Conservation (phyloP, 1,140 invertebrate species). For the Nephila pilipes region DNA sequence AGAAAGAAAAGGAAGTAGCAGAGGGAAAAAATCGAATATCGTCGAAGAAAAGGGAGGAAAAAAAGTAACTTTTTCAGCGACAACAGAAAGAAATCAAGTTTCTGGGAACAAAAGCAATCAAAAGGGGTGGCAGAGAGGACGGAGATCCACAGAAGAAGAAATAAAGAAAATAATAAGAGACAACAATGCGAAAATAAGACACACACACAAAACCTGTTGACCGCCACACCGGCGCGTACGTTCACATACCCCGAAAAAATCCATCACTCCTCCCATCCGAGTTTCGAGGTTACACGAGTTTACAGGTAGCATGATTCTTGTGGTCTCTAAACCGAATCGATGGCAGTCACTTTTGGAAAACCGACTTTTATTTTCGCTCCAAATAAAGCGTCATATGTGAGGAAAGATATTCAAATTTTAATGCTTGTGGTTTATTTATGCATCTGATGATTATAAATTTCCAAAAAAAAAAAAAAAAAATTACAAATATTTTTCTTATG, state of each 20-base stretch:
- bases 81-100: constrained; percentile 43
- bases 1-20: background rate
- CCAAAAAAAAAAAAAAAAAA: background rate
- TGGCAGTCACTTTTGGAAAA: background rate
- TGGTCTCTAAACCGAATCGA: background rate
- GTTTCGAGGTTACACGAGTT: constrained; percentile 46
- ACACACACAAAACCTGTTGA: constrained; percentile 68
- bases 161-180: background rate
- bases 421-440: background rate
- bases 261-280: background rate
- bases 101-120: constrained; percentile 23
- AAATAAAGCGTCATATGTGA: background rate
- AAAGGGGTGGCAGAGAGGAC: background rate
- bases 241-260: constrained; percentile 35
- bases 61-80: background rate
- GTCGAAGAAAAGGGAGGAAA: background rate
- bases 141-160: background rate
- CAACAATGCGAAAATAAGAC: constrained; percentile 47
- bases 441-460: background rate
- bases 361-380: background rate
- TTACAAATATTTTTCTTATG: too few relatives aligned
- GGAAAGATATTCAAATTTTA: background rate
- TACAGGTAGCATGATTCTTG: constrained; percentile 3
- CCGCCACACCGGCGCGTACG: constrained; percentile 18
- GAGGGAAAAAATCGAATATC: too few relatives aligned